Percentiles rank a stretch among this genome's conserved stretches.
phyloP scores from a whole-genome alignment of 2,888 invertebrate genomes.

The Parthenolecanium corni region DNA sequence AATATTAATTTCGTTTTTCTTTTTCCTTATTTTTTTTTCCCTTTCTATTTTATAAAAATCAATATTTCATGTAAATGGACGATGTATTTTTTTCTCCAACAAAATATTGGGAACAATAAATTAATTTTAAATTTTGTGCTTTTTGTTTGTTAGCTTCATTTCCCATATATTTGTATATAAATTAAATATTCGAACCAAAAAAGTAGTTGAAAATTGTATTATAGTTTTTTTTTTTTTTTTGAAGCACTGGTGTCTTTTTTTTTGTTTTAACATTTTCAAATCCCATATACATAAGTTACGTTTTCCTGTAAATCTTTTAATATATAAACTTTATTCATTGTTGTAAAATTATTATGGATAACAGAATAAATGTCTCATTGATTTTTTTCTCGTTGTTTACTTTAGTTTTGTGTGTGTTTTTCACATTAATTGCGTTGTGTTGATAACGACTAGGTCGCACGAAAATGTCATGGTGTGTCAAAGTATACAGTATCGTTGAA shows the following conservation, averaged over 20 bases:
- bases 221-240: neutral
- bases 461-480: too few species aligned
- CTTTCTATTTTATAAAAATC: neutral
- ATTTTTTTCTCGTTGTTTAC: slow-evolving; percentile 3
- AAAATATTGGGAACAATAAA: slow-evolving; percentile 17
- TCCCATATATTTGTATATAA: too few species aligned
- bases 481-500: too few species aligned
- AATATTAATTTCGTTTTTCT: slow-evolving; percentile 16
- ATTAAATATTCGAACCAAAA: too few species aligned
- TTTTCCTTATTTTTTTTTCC: slow-evolving; percentile 11
- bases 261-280: neutral
- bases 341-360: slow-evolving; percentile 22
- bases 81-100: neutral
- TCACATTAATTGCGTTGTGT: too few species aligned
- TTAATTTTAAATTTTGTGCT: slow-evolving; percentile 10
- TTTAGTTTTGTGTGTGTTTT: too few species aligned
- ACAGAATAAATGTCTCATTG: slow-evolving; percentile 23
- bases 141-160: slow-evolving; percentile 9
- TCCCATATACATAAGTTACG: too few species aligned
- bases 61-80: slow-evolving; percentile 1
- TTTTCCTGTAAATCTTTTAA: neutral
- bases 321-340: slow-evolving; percentile 21
- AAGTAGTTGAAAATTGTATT: too few species aligned
- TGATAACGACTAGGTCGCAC: too few species aligned
- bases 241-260: neutral